Conservation (phyloP, 1,140 invertebrate genomes). For the Schlechtendalia chinensis region DNA sequence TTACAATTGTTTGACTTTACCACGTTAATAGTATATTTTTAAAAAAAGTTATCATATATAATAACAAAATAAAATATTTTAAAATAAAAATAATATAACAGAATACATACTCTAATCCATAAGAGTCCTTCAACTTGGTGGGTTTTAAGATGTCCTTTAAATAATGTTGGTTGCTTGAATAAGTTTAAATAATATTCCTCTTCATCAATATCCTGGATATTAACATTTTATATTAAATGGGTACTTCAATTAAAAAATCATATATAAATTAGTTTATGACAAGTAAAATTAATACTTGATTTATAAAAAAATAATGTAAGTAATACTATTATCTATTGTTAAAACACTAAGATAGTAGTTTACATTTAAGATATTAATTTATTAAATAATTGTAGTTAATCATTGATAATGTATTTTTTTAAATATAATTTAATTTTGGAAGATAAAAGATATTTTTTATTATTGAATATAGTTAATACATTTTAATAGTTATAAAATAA, state of each 20-base stretch:
- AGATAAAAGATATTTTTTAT: no score
- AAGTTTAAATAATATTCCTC: constrained; percentile 34
- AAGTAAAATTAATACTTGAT: not conserved
- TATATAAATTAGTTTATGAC: not conserved
- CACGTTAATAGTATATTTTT: no score
- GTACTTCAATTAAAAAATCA: not conserved
- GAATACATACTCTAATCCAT: constrained; percentile 37
- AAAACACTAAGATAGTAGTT: no score
- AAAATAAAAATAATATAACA: not conserved
- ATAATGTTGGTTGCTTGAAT: constrained; percentile 46
- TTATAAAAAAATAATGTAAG: not conserved
- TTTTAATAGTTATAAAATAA: no score
- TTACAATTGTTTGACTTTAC: no score
- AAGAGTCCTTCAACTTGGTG: constrained; percentile 38
- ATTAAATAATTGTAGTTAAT: no score
- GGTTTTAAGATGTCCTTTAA: constrained; percentile 16
- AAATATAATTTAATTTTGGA: no score
- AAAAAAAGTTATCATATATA: no score
- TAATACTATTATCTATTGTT: no score
- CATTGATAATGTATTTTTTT: no score
- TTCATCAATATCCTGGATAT: not conserved
- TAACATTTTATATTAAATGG: not conserved
- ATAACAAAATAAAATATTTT: not conserved
- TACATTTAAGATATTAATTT: no score
- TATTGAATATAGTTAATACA: no score